Evolutionary conservation across 2,797 vertebrate species (phyloP).

Genomic region (Iguana delicatissima): DNA sequence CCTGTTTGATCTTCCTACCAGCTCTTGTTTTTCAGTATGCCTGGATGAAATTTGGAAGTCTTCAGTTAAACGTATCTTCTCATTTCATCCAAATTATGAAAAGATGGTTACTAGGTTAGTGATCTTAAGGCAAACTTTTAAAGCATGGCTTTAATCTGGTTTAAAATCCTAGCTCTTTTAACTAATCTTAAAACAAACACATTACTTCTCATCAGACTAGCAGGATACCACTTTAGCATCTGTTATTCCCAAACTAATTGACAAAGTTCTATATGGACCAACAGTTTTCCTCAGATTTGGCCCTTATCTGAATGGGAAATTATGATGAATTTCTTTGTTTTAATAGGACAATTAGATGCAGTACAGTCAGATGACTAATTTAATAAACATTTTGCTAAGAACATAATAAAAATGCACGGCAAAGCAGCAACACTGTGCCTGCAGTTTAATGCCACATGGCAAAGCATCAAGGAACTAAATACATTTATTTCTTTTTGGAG

Average conservation of each 20-base stretch:
- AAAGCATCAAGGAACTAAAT: not conserved
- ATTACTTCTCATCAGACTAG: conserved; percentile 8
- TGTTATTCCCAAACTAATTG: conserved; percentile 18
- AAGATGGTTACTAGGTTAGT: not conserved
- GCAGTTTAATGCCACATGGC: not conserved
- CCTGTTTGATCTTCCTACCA: not conserved
- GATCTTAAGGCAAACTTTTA: not conserved
- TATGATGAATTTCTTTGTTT: not conserved
- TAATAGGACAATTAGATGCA: not conserved
- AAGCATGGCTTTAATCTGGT: not conserved
- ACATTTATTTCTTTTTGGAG: rapidly evolving
- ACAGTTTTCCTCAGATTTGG: conserved; percentile 32
- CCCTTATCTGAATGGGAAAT: too few species aligned
- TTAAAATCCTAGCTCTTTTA: not conserved
- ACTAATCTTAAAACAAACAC: not conserved
- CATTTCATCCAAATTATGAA: not conserved
- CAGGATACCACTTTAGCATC: conserved; percentile 1
- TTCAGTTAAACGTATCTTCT: not conserved
- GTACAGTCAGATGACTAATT: rapidly evolving
- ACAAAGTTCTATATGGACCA: not conserved
- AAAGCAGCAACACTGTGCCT: not conserved
- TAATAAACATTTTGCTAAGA: not conserved
- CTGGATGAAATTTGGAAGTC: not conserved
- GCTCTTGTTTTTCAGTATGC: not conserved
- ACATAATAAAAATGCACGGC: not conserved